These are phyloP conservation scores for Spilarctia lutea DNA, from an alignment of 2,888 invertebrate species.

Conservation along the genomic window DNA sequence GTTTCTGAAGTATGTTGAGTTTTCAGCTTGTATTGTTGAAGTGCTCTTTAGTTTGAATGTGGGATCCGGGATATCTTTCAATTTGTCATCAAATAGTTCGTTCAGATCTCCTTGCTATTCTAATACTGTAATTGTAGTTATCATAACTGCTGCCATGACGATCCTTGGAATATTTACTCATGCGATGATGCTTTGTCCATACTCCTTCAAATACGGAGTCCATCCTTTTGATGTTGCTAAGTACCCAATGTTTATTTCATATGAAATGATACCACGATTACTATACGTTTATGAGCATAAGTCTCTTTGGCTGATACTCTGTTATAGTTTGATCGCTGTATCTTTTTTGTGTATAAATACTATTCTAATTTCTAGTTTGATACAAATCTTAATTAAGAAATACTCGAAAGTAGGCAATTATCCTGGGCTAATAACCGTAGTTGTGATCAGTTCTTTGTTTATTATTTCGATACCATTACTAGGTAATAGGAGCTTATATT, in stretches of 20 bases:
- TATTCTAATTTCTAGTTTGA: constrained; percentile 59
- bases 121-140: constrained; percentile 65
- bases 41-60: constrained; percentile 62
- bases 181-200: constrained; percentile 74
- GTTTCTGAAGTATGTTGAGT: constrained; percentile 53
- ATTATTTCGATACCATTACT: constrained; percentile 66
- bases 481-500: constrained; percentile 55
- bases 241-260: constrained; percentile 58
- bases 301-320: constrained; percentile 62
- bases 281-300: constrained; percentile 60
- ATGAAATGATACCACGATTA: constrained; percentile 72
- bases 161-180: constrained; percentile 58
- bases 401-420: constrained; percentile 55
- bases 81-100: constrained; percentile 61
- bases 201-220: constrained; percentile 60
- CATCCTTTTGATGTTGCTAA: constrained; percentile 49
- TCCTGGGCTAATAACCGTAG: constrained; percentile 62
- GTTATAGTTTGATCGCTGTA: constrained; percentile 60
- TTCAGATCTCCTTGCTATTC: constrained; percentile 75
- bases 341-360: constrained; percentile 59
- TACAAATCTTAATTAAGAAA: constrained; percentile 60
- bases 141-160: constrained; percentile 53
- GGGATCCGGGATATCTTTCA: constrained; percentile 70
- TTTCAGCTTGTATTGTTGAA: constrained; percentile 57
- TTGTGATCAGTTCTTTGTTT: constrained; percentile 55